A percentile compares a stretch with the other conserved stretches of the same genome.
Evolutionary conservation across 2,797 vertebrate genomes (phyloP).

Genomic region (Rhabdomys pumilio): DNA sequence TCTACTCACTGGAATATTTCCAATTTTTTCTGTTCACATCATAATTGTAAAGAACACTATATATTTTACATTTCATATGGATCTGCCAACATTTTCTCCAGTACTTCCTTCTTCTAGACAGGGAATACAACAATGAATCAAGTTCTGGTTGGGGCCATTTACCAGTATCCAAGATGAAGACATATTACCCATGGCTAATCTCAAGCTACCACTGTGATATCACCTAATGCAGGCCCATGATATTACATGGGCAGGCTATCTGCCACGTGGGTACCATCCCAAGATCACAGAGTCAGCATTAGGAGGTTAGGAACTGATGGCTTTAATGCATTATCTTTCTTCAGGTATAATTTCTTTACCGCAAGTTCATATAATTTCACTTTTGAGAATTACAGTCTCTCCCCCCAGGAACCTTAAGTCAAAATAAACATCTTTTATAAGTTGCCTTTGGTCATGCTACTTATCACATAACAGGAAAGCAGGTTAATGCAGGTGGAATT

Average conservation of each 20-base stretch:
- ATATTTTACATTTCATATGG: not conserved
- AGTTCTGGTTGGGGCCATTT: not conserved
- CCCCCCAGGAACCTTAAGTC: not conserved
- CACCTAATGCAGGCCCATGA: not conserved
- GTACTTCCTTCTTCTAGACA: not conserved
- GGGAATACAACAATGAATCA: not conserved
- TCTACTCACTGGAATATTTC: not conserved
- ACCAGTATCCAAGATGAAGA: not conserved
- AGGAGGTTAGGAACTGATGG: too few species aligned
- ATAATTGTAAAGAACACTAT: not conserved
- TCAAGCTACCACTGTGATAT: not conserved
- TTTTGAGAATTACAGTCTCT: not conserved
- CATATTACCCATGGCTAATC: not conserved
- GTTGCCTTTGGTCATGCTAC: not conserved
- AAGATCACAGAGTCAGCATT: not conserved
- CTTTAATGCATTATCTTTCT: not conserved
- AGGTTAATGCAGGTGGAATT: too few species aligned
- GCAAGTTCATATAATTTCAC: not conserved
- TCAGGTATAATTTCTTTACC: not conserved
- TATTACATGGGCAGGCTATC: not conserved
- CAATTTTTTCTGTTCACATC: not conserved
- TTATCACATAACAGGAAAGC: not conserved
- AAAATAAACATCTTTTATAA: not conserved
- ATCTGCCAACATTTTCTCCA: not conserved
- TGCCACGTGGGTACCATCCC: not conserved